A percentile compares a stretch with the other conserved stretches of the same genome.
Evolutionary conservation across 2,888 invertebrate genomes (phyloP).

Genomic region (Eupeodes luniger): DNA sequence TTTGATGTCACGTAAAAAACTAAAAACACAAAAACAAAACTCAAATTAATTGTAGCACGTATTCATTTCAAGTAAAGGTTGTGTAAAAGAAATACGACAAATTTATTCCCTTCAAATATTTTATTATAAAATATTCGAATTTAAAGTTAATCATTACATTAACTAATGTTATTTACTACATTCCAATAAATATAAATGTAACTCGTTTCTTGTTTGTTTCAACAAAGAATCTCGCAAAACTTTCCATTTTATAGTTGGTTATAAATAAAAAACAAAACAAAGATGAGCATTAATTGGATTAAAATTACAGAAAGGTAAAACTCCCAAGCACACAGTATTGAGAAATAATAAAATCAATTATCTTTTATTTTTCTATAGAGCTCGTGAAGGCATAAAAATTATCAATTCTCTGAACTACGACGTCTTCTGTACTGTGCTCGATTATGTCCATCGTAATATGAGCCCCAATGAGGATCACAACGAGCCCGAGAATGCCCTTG

Average conservation of each 20-base stretch:
- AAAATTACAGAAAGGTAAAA: slow-evolving; percentile 81
- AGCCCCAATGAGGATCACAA: slow-evolving; percentile 78
- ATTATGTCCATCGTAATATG: slow-evolving; percentile 84
- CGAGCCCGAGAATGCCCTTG: slow-evolving; percentile 82
- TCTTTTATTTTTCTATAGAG: slow-evolving; percentile 77
- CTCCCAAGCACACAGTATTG: background rate
- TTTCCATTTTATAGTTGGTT: background rate
- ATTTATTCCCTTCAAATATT: background rate
- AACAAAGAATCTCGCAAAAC: background rate
- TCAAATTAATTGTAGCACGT: no score
- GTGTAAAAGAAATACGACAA: background rate
- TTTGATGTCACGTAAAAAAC: no score
- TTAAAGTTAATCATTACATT: background rate
- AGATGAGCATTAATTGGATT: slow-evolving; percentile 81
- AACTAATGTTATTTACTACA: background rate
- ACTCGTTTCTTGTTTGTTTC: background rate
- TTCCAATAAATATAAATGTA: background rate
- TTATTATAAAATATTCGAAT: background rate
- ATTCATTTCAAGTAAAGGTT: background rate
- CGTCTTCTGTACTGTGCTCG: slow-evolving; percentile 82
- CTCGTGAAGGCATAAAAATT: slow-evolving; percentile 83
- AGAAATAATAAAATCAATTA: background rate
- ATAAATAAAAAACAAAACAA: slow-evolving; percentile 22
- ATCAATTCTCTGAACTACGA: slow-evolving; percentile 83
- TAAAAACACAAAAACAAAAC: background rate